A percentile compares a stretch with the other conserved stretches of the same genome.
Evolutionary conservation across 35 echinoderm and acorn worm species (phyloP).

Genomic region (Holothuria glaberrima): DNA sequence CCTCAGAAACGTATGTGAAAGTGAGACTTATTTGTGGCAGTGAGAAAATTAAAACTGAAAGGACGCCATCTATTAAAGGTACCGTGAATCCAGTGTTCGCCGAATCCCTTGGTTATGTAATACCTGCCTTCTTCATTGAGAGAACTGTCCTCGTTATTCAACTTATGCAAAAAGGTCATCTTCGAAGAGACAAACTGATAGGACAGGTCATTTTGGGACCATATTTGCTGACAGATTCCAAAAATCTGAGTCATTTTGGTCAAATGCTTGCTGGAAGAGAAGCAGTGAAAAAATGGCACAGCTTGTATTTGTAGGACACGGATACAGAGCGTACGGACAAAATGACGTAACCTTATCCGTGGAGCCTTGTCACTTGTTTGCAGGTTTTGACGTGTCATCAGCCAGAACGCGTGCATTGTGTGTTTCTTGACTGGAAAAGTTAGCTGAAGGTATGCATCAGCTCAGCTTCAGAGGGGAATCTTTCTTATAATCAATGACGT

Average conservation of each 20-base stretch:
- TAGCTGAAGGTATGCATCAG: no score
- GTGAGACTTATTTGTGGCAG: slow-evolving; percentile 69
- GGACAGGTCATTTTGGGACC: slow-evolving; percentile 83
- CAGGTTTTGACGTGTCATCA: no score
- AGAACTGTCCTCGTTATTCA: slow-evolving; percentile 77
- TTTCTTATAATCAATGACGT: no score
- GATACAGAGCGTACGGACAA: no score
- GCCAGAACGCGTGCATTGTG: no score
- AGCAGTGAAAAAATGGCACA: slow-evolving; percentile 81
- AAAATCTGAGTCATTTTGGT: slow-evolving; percentile 81
- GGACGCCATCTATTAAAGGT: slow-evolving; percentile 68
- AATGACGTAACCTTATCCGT: no score
- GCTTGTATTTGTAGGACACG: slow-evolving; percentile 63
- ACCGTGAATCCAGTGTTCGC: slow-evolving; percentile 73
- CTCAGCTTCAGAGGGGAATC: no score
- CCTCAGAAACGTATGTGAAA: slow-evolving; percentile 88
- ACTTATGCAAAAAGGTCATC: slow-evolving; percentile 80
- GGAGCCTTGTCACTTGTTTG: no score
- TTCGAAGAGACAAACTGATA: slow-evolving; percentile 73
- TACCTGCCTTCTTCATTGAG: slow-evolving; percentile 72
- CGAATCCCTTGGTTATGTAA: slow-evolving; percentile 75
- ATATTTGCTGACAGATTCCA: slow-evolving; percentile 69
- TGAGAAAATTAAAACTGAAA: slow-evolving; percentile 82
- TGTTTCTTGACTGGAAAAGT: no score
- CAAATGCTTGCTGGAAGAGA: slow-evolving; percentile 75